Percentiles rank a stretch among this genome's conserved stretches.
Conservation (phyloP, 2,797 vertebrate species). For the Darevskia mixta region DNA sequence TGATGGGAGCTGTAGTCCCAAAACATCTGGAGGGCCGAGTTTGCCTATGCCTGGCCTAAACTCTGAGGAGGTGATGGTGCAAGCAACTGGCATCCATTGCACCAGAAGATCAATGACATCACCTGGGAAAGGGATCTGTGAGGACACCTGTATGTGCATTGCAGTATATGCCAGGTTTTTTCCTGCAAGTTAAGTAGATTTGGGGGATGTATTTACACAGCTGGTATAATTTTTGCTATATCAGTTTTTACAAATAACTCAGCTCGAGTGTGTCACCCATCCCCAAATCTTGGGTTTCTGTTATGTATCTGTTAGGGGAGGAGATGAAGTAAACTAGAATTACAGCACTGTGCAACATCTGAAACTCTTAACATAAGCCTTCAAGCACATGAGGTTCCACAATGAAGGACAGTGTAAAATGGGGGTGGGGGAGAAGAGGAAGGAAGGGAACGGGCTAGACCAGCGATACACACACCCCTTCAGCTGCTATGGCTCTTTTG, state of each 20-base stretch:
- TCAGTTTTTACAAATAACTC: neutral
- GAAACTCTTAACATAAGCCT: neutral
- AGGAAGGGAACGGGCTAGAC: neutral
- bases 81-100: neutral
- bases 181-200: neutral
- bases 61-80: neutral
- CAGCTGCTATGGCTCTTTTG: neutral
- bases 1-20: no score
- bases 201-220: neutral
- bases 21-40: no score
- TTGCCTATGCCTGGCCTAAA: neutral
- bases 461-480: neutral
- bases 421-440: rapidly evolving
- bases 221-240: neutral
- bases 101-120: neutral
- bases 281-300: neutral
- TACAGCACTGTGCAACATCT: neutral
- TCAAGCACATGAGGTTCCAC: neutral
- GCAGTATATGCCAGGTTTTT: neutral
- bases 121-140: neutral
- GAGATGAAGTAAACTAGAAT: neutral
- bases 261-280: no score
- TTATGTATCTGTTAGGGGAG: neutral
- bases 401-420: neutral
- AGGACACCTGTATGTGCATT: neutral